phyloP scores from a whole-genome alignment of 2,797 vertebrate genomes.

The Pygocentrus nattereri region DNA sequence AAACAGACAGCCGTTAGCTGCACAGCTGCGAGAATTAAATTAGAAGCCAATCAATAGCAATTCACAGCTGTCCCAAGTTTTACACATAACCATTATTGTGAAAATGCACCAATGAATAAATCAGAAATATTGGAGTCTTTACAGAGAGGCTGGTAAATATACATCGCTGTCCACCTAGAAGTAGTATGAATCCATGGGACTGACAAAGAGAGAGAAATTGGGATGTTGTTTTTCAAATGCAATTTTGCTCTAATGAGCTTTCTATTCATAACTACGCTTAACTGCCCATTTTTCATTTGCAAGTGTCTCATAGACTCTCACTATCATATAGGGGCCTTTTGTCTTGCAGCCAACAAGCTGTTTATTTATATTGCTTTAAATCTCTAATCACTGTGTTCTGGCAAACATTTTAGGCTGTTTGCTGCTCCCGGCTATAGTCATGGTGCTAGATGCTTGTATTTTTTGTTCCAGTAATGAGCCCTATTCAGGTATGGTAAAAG shows the following conservation, averaged over 20 bases:
- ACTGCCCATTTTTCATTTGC: constrained; percentile 71
- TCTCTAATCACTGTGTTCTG: constrained; percentile 35
- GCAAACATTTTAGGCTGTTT: constrained; percentile 31
- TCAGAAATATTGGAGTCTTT: constrained; percentile 77
- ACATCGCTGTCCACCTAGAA: constrained; percentile 72
- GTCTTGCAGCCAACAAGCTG: constrained; percentile 58
- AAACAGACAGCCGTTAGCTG: constrained; percentile 38
- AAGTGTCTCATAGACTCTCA: constrained; percentile 72
- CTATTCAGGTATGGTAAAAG: constrained; percentile 29
- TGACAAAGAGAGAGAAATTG: constrained; percentile 65
- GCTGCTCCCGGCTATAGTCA: constrained; percentile 39
- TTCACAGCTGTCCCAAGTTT: constrained; percentile 71
- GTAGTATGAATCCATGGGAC: constrained; percentile 71
- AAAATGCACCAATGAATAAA: constrained; percentile 73
- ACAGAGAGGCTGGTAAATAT: constrained; percentile 71
- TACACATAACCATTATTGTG: constrained; percentile 70
- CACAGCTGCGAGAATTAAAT: constrained; percentile 69
- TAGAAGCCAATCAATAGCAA: constrained; percentile 79
- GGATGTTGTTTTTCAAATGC: constrained; percentile 66
- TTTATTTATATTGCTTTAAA: constrained; percentile 44
- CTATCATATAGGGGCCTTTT: constrained; percentile 68
- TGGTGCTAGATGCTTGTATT: constrained; percentile 31
- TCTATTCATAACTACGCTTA: constrained; percentile 65
- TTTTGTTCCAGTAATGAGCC: constrained; percentile 43
- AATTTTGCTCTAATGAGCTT: constrained; percentile 75